Evolutionary conservation across 2,888 invertebrate species (phyloP), one percentile per base, ranked within the genome.

Genomic region (Polydrusus pterygomalis): DNA sequence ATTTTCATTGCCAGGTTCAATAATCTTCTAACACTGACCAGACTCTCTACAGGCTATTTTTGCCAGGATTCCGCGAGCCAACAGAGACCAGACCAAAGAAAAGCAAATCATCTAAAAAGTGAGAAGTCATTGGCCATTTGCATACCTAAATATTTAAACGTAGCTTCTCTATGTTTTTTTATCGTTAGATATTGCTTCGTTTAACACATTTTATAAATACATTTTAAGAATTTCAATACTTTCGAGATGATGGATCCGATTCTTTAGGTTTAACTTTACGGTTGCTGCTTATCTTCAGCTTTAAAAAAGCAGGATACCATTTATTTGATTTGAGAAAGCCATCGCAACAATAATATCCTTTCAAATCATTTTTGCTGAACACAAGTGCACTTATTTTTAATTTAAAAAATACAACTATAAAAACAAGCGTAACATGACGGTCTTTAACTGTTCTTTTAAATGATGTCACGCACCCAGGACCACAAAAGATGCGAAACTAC

Each of bases 21-120:
- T 83, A 86, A 84, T 85, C 85, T 83, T 82, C 82, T 82, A 84
- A 85, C 85, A 85, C 86, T 87, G 87, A 86, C 86, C 86, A 86
- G 85, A 85, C 84, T 82, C 79, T 82, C 79, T 74, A 79, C 79
- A 77, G 83, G 83, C 83, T 86, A 86, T 85, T 86, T 86, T 87
- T 83, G 84, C 74, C 81, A 81, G 83, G 81, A 83, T 83, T 82
- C 80, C 77, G 79, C 74, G 79, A 72, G 73, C 73, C 68, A 43
- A 38, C 76, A 70, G 74, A 69, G 58, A 58, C 68, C 79, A 76
- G 74, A 62, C 77, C 70, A 54, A 77, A 74, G 77, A 77, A 77
- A 77, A 77, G 70, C 77, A 70, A 74, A 74, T 74, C 70, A 63
- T 51, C 47, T 49, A 70, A 68, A 77, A 68, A 69, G 74, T 56